Evolutionary conservation across 1,140 invertebrate genomes (phyloP).

Genomic region (Drosophila kurseongensis): DNA sequence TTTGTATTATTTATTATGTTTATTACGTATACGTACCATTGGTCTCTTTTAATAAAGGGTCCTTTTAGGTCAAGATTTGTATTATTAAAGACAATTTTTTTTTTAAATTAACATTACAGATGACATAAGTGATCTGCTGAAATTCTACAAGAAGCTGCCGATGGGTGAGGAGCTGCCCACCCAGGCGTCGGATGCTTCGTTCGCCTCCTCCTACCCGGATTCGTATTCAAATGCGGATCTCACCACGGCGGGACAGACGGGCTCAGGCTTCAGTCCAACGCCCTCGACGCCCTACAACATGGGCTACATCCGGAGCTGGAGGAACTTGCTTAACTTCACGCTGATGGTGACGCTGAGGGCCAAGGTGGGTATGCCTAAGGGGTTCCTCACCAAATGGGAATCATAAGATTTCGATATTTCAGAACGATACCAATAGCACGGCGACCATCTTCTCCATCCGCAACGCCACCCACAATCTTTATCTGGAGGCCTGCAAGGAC

Average conservation of each 20-base stretch:
- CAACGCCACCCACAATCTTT: constrained; percentile 80
- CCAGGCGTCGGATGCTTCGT: constrained; percentile 23
- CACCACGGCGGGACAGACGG: constrained; percentile 23
- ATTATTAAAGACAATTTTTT: no score
- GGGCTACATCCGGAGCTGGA: constrained; percentile 77
- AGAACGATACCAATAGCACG: constrained; percentile 76
- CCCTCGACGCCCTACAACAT: constrained; percentile 76
- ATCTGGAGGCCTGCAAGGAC: constrained; percentile 79
- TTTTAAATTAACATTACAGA: constrained; percentile 43
- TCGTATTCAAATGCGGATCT: constrained; percentile 27
- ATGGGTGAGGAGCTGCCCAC: constrained; percentile 38
- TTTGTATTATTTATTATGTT: no score
- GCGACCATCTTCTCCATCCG: constrained; percentile 81
- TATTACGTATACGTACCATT: no score
- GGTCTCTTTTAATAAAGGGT: no score
- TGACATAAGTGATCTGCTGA: constrained; percentile 80
- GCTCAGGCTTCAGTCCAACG: constrained; percentile 15
- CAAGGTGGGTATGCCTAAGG: constrained; percentile 54
- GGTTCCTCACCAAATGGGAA: not conserved
- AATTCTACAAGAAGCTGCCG: constrained; percentile 80
- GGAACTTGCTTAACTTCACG: constrained; percentile 77
- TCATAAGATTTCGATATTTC: constrained; percentile 2
- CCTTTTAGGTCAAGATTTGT: no score
- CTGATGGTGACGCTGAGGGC: constrained; percentile 77
- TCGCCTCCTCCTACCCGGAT: constrained; percentile 35